Evolutionary conservation across 2,113 vertebrate genomes (phyloP), one percentile per base, ranked within the genome.

Genomic region (Ptychochromis oligacanthus): DNA sequence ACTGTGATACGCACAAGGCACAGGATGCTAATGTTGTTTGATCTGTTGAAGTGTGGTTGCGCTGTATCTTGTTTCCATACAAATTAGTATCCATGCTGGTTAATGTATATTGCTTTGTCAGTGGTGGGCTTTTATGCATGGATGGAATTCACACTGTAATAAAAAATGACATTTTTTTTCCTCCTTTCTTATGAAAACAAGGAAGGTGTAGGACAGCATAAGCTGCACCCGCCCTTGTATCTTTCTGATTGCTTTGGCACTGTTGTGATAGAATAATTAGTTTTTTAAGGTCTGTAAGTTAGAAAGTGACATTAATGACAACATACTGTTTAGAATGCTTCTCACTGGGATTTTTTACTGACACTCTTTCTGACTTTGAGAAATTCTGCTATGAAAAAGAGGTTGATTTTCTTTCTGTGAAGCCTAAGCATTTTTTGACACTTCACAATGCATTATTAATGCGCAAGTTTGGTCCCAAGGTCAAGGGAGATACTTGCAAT

Each of bases 21-120:
- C 26, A 18, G 57, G 55, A 77, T 55, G 85, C 81, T 88, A 80
- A 82, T 79, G 78, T 81, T 79, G 36, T 89, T 82, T 82, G 60
- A 82, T 86, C 75, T 84, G 62, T 59, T 74, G 18, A 77, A 79
- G 80, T 82, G 83, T 81, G 46, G 61, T 4, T 28, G 56, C 5
- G 9, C 72, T 57, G 56, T 52, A 15, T 72, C 77, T 83, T 46
- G 38, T 91, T 83, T 85, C 67, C 57, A 58, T 85, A 46, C 79
- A 84, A 76, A 91, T 79, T 67, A 83, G 40, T 54, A 38, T 65
- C 58, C 15, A 22, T 13, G 58, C 67, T 20, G 58, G 20, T 40
- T 67, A 46, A 59, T 59, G 79, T 70, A 52, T 56, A 26, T 62
- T 79, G 20, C 59, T 79, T 52, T 61, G 76, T 88, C 76, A 83